Evolutionary conservation across 35 echinoderm and acorn worm genomes (phyloP), one percentile per base, ranked within the genome.

Genomic region (Amphiura filiformis): DNA sequence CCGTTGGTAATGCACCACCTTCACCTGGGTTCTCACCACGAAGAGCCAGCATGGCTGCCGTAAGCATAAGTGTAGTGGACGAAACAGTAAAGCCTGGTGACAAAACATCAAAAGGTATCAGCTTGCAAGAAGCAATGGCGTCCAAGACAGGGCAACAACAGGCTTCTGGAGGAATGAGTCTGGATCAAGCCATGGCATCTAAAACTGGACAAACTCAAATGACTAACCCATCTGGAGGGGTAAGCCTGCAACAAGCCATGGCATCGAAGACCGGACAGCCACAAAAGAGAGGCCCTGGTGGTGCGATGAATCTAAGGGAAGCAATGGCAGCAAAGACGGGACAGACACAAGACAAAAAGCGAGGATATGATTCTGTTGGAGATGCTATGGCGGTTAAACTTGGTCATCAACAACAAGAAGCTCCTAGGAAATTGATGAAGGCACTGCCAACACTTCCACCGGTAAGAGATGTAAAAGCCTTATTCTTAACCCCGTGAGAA

Each of bases 261-360:
- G n/a, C n/a, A n/a, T n/a, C n/a, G n/a, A n/a, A n/a, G n/a, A n/a
- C n/a, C n/a, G n/a, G n/a, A n/a, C n/a, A n/a, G n/a, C n/a, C 44
- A 11, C 44, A 20, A 11, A n/a, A n/a, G n/a, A 52, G 44, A 20
- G 7, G 7, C 13, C 15, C 30, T 37, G 33, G 34, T n/a, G 79
- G 79, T 38, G 40, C 33, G 7, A 81, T 81, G 36, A 81, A 36
- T 0, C 79, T 81, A 7, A 32, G 40, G 38, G 36, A 81, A 40
- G 79, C 79, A 1, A 81, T 81, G 79, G 79, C 36, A 39, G 36
- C 79, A 20, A 81, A 81, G 79, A 81, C 40, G 39, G 79, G 36
- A 39, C 79, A 52, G 44, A n/a, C n/a, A n/a, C n/a, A n/a, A n/a
- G n/a, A n/a, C n/a, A n/a, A n/a, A n/a, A 52, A 52, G 20, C 7